phyloP scores from a whole-genome alignment of 2,888 invertebrate species.

The Griposia aprilina region DNA sequence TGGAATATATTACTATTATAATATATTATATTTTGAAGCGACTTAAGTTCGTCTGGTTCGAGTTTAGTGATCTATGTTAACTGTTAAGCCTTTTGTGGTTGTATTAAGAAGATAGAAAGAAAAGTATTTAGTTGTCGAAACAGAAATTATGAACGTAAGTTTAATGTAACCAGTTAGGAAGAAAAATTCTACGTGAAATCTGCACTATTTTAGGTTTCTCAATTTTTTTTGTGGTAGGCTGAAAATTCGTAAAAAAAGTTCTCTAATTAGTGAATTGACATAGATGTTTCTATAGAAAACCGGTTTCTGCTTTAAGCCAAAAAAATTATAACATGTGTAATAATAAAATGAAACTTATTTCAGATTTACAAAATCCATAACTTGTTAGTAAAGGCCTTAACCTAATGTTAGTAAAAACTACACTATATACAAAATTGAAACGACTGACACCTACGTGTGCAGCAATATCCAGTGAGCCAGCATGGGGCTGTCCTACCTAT shows the following conservation, averaged over 20 bases:
- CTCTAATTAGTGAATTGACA: neutral
- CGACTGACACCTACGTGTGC: too few relatives aligned
- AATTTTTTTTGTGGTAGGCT: neutral
- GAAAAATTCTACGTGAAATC: too few relatives aligned
- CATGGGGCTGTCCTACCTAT: too few relatives aligned
- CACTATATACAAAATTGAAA: too few relatives aligned
- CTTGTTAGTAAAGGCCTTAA: too few relatives aligned
- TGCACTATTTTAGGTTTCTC: neutral
- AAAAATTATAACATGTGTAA: neutral
- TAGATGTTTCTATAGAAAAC: neutral
- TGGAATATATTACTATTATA: slow-evolving; percentile 22
- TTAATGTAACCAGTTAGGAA: neutral
- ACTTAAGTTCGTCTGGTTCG: slow-evolving; percentile 1
- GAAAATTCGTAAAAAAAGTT: neutral
- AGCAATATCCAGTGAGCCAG: too few relatives aligned
- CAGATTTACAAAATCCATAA: too few relatives aligned
- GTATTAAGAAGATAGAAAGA: neutral
- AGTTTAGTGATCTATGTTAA: slow-evolving; percentile 1
- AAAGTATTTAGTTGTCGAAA: neutral
- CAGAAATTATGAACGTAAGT: neutral
- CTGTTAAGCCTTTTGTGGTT: neutral
- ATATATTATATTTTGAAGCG: slow-evolving; percentile 1
- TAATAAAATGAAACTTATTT: too few relatives aligned
- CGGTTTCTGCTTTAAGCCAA: neutral
- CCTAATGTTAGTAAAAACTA: too few relatives aligned